A percentile compares a stretch with the other conserved stretches of the same genome.
Conservation (phyloP, 35 echinoderm and acorn worm genomes). For the Hemicentrotus pulcherrimus region DNA sequence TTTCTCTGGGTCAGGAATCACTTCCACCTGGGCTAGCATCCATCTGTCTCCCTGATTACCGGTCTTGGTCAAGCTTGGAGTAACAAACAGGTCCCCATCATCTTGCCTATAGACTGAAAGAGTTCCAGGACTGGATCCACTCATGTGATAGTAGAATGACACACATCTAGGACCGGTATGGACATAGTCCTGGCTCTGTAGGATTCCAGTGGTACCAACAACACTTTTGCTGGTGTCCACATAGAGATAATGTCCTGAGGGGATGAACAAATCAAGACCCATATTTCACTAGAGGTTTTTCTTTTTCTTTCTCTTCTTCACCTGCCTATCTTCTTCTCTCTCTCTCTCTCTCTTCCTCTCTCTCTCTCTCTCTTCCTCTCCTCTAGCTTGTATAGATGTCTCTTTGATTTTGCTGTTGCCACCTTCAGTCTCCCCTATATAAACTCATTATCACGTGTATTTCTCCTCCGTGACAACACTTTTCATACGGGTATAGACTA, state of each 20-base stretch:
- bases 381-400: too few relatives aligned
- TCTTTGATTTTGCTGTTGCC: too few relatives aligned
- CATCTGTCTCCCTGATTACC: conserved; percentile 84
- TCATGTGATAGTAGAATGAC: conserved; percentile 88
- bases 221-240: background rate
- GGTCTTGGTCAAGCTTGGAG: conserved; percentile 68
- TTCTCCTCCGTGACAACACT: too few relatives aligned
- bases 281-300: too few relatives aligned
- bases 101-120: conserved; percentile 82
- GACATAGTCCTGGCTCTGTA: background rate
- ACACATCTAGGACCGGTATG: conserved; percentile 60
- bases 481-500: too few relatives aligned
- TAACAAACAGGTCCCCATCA: conserved; percentile 76
- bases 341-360: too few relatives aligned
- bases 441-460: too few relatives aligned
- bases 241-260: background rate
- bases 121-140: conserved; percentile 65
- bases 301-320: too few relatives aligned
- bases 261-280: background rate
- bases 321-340: too few relatives aligned
- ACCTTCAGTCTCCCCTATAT: too few relatives aligned
- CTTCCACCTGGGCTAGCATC: conserved; percentile 61
- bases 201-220: background rate
- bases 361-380: too few relatives aligned
- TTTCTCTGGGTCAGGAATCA: conserved; percentile 39